Evolutionary conservation across 1,140 invertebrate genomes (phyloP).

Genomic region (Cataglyphis hispanica): DNA sequence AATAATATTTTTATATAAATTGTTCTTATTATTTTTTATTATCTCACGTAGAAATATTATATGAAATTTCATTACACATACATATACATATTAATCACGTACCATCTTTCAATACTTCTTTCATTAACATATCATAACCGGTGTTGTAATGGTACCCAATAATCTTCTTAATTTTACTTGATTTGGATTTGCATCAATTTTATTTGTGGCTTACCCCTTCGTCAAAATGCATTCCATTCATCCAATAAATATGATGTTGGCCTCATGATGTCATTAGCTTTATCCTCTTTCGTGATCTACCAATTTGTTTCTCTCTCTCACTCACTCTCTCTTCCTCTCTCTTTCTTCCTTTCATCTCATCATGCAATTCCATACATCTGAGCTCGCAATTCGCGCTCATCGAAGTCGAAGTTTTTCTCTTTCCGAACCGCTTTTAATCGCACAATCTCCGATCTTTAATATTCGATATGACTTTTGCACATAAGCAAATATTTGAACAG

Average conservation of each 20-base stretch:
- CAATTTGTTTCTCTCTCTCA: conserved; percentile 26
- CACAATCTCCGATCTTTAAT: conserved; percentile 38
- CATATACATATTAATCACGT: not conserved
- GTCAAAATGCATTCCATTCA: not conserved
- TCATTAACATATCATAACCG: not conserved
- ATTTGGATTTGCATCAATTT: conserved; percentile 12
- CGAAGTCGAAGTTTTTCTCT: not conserved
- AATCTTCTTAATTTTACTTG: not conserved
- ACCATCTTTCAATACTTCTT: not conserved
- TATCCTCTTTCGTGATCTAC: conserved; percentile 9
- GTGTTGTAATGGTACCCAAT: not conserved
- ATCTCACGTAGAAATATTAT: not conserved
- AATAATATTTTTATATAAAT: not conserved
- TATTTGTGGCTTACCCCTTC: not conserved
- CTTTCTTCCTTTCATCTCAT: not conserved
- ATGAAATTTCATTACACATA: not conserved
- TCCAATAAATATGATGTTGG: conserved; percentile 14
- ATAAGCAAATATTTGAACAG: conserved; percentile 58
- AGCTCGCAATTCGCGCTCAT: not conserved
- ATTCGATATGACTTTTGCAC: conserved; percentile 54
- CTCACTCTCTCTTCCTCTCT: not conserved
- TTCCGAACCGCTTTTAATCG: conserved; percentile 42
- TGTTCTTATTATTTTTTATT: not conserved
- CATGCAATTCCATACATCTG: not conserved
- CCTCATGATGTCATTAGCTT: conserved; percentile 4